These are phyloP conservation scores for Anticlea derivata DNA, from an alignment of 2,888 invertebrate species.

Conservation along the genomic window DNA sequence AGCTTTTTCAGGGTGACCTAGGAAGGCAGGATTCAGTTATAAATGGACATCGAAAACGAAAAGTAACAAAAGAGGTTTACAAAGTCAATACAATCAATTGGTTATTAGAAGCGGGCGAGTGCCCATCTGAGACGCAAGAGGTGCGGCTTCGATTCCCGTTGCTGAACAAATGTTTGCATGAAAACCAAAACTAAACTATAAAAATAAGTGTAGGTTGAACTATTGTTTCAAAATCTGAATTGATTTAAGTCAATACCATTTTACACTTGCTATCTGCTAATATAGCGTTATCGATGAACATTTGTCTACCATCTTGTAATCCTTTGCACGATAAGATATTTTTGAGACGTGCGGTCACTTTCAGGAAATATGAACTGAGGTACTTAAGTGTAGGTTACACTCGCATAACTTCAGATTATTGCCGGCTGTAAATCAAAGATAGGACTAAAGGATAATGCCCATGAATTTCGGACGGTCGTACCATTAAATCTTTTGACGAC, in stretches of 20 bases:
- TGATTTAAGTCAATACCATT: background rate
- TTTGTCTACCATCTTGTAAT: slow-evolving; percentile 7
- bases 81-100: no score
- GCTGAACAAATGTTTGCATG: no score
- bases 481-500: no score
- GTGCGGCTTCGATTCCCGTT: no score
- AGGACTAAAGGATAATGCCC: no score
- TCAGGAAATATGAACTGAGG: slow-evolving; percentile 1
- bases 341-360: slow-evolving; percentile 8
- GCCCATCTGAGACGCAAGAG: no score
- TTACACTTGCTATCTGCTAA: background rate
- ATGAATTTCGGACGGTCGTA: no score
- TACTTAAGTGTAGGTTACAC: slow-evolving; percentile 1
- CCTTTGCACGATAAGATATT: slow-evolving; percentile 9
- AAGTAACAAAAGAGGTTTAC: background rate
- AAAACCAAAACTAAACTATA: no score
- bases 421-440: background rate
- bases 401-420: slow-evolving; percentile 1
- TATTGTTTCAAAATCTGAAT: no score
- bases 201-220: no score
- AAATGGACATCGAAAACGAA: slow-evolving; percentile 2
- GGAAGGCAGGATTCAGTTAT: background rate
- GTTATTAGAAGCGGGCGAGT: no score
- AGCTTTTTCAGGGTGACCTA: slow-evolving; percentile 8
- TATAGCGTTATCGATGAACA: slow-evolving; percentile 2